Conservation (phyloP, 1,140 invertebrate genomes). For the Atopsyche davidsoni region DNA sequence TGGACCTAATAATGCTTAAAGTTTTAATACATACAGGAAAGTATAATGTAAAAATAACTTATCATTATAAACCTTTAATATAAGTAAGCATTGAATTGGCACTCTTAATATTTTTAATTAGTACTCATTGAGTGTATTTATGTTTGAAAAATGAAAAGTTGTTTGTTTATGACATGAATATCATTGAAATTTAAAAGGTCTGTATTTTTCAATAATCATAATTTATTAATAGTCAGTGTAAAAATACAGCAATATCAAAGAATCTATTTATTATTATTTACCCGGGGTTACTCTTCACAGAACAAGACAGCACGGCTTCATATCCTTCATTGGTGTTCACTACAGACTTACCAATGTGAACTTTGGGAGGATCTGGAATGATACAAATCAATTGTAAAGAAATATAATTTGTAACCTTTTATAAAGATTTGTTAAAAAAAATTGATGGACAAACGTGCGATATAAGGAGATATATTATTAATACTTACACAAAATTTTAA, state of each 20-base stretch:
- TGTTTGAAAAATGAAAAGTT: too few species aligned
- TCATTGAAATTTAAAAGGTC: too few species aligned
- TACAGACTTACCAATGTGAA: conserved; percentile 22
- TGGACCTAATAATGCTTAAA: conserved; percentile 17
- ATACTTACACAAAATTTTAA: conserved; percentile 33
- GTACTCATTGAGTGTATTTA: too few species aligned
- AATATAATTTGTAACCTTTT: not conserved
- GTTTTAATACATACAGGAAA: too few species aligned
- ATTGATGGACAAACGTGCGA: not conserved
- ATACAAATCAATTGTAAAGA: conserved; percentile 1
- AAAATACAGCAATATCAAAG: not conserved
- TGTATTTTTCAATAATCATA: too few species aligned
- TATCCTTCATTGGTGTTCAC: conserved; percentile 24
- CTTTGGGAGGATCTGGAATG: conserved; percentile 23
- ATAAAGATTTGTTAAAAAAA: not conserved
- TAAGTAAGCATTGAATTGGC: too few species aligned
- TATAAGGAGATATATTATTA: not conserved
- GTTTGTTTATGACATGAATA: too few species aligned
- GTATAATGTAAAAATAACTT: too few species aligned
- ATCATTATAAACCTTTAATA: too few species aligned
- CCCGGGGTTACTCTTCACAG: conserved; percentile 22
- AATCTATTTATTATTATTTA: not conserved
- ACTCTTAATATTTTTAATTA: too few species aligned
- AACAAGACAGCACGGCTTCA: conserved; percentile 18
- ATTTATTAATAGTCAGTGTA: too few species aligned